A percentile compares a stretch with the other conserved stretches of the same genome.
Evolutionary conservation across 2,113 vertebrate genomes (phyloP).

Genomic region (Zosterops japonicus): DNA sequence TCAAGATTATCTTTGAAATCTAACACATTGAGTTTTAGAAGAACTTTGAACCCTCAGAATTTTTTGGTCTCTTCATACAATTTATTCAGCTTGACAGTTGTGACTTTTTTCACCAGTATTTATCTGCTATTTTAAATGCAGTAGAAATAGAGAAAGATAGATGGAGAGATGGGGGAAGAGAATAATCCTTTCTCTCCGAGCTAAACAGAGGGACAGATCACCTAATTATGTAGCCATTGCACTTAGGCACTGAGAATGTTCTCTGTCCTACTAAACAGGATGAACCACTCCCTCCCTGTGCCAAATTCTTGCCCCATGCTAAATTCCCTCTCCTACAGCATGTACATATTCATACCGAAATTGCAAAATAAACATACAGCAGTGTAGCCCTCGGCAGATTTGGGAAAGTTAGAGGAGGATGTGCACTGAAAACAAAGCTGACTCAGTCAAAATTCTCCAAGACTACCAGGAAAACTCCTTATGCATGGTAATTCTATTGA

Average conservation of each 20-base stretch:
- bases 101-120: neutral
- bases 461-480: neutral
- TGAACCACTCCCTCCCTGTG: fast-evolving
- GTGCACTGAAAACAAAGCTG: neutral
- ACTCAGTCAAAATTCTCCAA: neutral
- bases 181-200: neutral
- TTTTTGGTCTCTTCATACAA: neutral
- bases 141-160: neutral
- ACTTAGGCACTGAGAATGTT: neutral
- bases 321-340: neutral
- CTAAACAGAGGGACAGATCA: neutral
- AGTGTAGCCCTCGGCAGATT: neutral
- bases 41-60: neutral
- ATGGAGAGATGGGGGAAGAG: neutral
- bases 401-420: neutral
- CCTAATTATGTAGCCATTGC: neutral
- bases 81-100: neutral
- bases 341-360: neutral
- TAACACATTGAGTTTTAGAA: neutral
- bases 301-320: neutral
- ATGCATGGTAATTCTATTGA: neutral
- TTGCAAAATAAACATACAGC: neutral
- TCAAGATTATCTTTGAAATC: neutral
- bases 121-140: neutral
- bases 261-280: neutral